Conservation (phyloP, 2,888 invertebrate species). For the Neelides folsomi region DNA sequence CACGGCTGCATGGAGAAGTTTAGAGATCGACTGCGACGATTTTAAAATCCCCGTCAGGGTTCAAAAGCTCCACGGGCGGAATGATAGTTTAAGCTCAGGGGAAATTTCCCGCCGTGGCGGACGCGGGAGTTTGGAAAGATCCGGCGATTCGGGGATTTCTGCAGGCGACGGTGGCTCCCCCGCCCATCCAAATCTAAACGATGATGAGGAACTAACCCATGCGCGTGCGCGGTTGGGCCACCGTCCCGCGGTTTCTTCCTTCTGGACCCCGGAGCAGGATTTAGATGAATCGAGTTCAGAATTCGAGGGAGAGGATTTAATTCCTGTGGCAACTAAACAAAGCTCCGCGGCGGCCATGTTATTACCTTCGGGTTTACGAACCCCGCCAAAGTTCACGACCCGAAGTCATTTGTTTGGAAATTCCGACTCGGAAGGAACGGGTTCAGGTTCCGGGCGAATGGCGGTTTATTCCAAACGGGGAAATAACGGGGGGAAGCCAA, state of each 20-base stretch:
- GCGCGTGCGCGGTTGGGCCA: constrained; percentile 5
- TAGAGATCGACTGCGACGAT: constrained; percentile 45
- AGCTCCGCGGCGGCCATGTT: constrained; percentile 2
- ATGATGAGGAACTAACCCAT: constrained; percentile 24
- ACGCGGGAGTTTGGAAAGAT: constrained; percentile 49
- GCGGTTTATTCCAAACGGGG: neutral
- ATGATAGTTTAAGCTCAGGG: constrained; percentile 27
- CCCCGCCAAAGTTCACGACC: constrained; percentile 28
- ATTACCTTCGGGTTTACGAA: constrained; percentile 9
- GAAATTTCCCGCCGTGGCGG: constrained; percentile 33
- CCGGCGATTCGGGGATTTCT: constrained; percentile 71
- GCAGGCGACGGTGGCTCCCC: constrained; percentile 53
- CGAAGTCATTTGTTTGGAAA: constrained; percentile 20
- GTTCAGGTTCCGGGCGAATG: constrained; percentile 10
- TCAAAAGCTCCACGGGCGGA: constrained; percentile 41
- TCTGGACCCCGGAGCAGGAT: constrained; percentile 77
- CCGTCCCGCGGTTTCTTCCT: constrained; percentile 34
- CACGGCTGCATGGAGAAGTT: constrained; percentile 65
- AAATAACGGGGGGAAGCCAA: neutral
- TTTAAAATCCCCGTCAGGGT: constrained; percentile 22
- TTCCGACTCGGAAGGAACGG: constrained; percentile 8
- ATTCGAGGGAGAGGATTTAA: constrained; percentile 31
- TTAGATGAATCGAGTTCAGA: constrained; percentile 49
- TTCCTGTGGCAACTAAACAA: constrained; percentile 5
- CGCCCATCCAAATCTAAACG: constrained; percentile 28